phyloP scores from a whole-genome alignment of 2,888 invertebrate genomes.

The Plebejus anna region DNA sequence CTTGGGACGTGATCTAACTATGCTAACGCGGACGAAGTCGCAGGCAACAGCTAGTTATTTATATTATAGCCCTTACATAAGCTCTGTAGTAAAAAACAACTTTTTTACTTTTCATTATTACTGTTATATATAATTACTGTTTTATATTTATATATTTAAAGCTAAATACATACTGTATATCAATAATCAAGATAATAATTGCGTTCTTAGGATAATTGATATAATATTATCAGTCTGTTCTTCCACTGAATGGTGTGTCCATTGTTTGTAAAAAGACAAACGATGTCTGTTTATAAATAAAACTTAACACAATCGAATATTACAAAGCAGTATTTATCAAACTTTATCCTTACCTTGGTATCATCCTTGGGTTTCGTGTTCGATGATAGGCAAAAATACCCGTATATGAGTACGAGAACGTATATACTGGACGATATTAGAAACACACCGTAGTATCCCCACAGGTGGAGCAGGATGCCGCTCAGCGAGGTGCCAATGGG shows the following conservation, averaged over 20 bases:
- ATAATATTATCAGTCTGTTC: neutral
- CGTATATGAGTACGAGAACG: constrained; percentile 64
- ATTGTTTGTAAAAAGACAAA: neutral
- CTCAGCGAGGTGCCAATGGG: constrained; percentile 79
- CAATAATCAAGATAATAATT: neutral
- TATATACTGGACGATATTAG: constrained; percentile 56
- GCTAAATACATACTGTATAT: too few species aligned
- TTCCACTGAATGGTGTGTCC: neutral
- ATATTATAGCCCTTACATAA: too few species aligned
- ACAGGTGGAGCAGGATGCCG: constrained; percentile 66
- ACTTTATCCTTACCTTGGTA: constrained; percentile 40
- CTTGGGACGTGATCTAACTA: too few species aligned
- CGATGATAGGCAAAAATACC: constrained; percentile 52
- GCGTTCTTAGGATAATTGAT: neutral
- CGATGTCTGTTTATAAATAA: neutral
- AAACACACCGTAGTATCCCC: constrained; percentile 71
- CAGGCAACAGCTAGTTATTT: too few species aligned
- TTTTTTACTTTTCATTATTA: neutral
- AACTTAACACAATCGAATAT: neutral
- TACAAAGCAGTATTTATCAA: neutral
- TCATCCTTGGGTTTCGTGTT: constrained; percentile 54
- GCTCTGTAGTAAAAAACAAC: neutral
- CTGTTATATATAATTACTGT: too few species aligned
- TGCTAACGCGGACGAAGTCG: too few species aligned
- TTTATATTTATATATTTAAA: too few species aligned